Base-by-base conservation (phyloP, 2,888 invertebrate species). In the Eubasilissa splendida region DNA sequence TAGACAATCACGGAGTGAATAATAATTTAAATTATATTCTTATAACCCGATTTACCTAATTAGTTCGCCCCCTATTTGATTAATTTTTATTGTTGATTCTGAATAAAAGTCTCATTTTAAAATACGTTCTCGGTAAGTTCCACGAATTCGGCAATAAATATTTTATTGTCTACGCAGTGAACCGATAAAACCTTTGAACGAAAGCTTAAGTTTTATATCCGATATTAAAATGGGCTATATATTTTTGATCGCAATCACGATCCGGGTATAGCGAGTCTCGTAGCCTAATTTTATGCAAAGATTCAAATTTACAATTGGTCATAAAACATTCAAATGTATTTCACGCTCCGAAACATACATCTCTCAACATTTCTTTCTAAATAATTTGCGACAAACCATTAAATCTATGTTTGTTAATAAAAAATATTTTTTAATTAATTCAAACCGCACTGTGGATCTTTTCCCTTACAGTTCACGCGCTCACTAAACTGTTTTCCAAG, bases 211-310 rank as follows among this genome's bases (percentile, higher is more conserved):
- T 76, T 76, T 76, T 76, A 76, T 76, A 76, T 53, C 76, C 42
- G 22, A 52, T 53, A 60, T 63, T 76, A 60, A 76, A 76, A 76
- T 76, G 56, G 74, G 74, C 74, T 22, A 74, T 74, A 53, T 54
- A 74, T 74, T 74, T 59, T 74, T 71, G 74, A 74, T 74, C 58
- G 74, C 56, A 74, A 74, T 74, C 74, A 50, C 74, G 56, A 74
- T 74, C 74, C 31, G 58, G 4, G 58, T 42, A 58, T 70, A 12
- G 77, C n/a, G 60, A 53, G 31, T 70, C 68, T 58, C 53, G 77
- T 54, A 14, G 42, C 77, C 77, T 77, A 77, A 77, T 77, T 77
- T 77, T 77, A 77, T 59, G 77, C 77, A 77, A 77, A 70, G 70
- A 70, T 77, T 77, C 70, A 74, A 74, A 74, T 66, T 66, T 66